Base-by-base conservation (phyloP, 2,888 invertebrate genomes). In the Loripinus fragilis region DNA sequence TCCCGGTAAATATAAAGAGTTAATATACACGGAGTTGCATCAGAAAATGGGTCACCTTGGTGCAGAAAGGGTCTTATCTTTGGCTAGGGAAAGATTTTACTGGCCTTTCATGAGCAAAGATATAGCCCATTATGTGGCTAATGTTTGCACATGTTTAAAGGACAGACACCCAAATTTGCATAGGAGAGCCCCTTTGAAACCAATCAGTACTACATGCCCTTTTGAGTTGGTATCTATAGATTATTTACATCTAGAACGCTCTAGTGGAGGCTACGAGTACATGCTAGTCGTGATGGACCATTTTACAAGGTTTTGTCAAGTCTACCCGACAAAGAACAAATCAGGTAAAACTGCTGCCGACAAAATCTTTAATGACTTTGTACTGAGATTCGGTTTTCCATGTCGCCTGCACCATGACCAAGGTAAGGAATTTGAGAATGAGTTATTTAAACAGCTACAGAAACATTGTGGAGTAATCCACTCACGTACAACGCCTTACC, bases 251-350 rank as follows among this genome's bases (percentile, higher is more conserved):
- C n/a, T n/a, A n/a, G n/a, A n/a, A n/a, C n/a, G n/a, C n/a, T n/a
- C 42, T 41, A 66, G 71, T 50, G 71, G 75, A 55, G 80, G 77
- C 1, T 80, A 77, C 33, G 75, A 80, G 45, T 82, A 76, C 30
- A 74, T 82, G 12, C 48, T 82, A 1, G 76, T 79, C 20, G 66
- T 79, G 10, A 71, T 78, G 35, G 78, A 81, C 48, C 81, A 81
- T 30, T 75, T 73, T 30, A 81, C 66, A 20, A 50, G 76, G 0
- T 82, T 74, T 67, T 65, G 48, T 0, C 76, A 73, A 64, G 81
- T 64, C 12, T 76, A 78, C n/a, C n/a, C 38, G 68, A 74, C 5
- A 76, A 65, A 55, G 23, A 82, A 78, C 45, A 76, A 78, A 38
- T 35, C 77, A 8, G 69, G 60, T 5, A 23, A 45, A n/a, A 71